phyloP scores from a whole-genome alignment of 1,140 invertebrate genomes.

The Brachionus calyciflorus region DNA sequence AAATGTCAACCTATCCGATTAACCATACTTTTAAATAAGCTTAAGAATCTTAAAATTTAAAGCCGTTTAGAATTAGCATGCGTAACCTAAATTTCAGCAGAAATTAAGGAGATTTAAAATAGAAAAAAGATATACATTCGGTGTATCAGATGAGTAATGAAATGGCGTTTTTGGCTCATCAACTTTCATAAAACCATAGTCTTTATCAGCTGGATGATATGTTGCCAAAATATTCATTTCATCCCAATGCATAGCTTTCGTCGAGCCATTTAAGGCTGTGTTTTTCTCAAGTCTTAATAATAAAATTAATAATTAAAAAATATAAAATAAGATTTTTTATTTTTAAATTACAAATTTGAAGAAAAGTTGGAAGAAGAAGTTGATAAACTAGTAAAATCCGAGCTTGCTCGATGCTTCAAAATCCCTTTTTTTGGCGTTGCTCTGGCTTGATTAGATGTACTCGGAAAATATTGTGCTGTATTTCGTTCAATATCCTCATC shows the following conservation, averaged over 20 bases:
- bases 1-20: no score
- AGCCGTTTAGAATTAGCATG: no score
- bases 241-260: conserved; percentile 64
- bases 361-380: neutral
- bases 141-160: conserved; percentile 9
- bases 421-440: conserved; percentile 35
- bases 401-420: conserved; percentile 28
- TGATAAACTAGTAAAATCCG: conserved; percentile 7
- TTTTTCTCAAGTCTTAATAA: neutral
- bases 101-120: neutral
- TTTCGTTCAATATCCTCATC: neutral
- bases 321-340: no score
- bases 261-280: neutral
- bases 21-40: no score
- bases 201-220: conserved; percentile 92
- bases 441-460: neutral
- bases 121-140: conserved; percentile 1
- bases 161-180: conserved; percentile 92
- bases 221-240: conserved; percentile 99
- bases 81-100: no score
- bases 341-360: neutral
- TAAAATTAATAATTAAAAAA: no score
- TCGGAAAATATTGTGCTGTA: neutral
- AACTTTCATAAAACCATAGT: conserved; percentile 99
- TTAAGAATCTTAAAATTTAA: no score